These are phyloP conservation scores for Oceanodroma leucorhoa DNA, from an alignment of 2,797 vertebrate species.

Conservation along the genomic window DNA sequence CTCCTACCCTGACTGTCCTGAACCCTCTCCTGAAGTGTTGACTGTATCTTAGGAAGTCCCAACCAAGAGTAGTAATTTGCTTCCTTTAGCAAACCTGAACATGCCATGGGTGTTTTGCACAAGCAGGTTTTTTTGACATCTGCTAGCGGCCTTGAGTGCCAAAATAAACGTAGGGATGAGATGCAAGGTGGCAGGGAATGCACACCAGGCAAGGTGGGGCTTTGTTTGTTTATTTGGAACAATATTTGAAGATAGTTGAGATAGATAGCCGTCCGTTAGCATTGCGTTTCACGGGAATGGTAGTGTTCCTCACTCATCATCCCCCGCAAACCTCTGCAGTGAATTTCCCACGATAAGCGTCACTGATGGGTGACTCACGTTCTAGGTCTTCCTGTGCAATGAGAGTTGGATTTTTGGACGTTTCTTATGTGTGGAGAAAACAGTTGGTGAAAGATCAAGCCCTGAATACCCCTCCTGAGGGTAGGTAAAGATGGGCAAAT, in stretches of 20 bases:
- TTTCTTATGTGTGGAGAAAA: background rate
- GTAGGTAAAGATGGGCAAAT: background rate
- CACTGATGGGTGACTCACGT: background rate
- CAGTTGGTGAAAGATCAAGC: background rate
- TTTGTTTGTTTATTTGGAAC: constrained; percentile 34
- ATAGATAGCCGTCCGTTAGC: background rate
- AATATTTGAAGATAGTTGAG: background rate
- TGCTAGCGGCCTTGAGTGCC: background rate
- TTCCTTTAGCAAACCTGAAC: constrained; percentile 43
- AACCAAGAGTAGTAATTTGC: constrained; percentile 15
- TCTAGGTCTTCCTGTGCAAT: background rate
- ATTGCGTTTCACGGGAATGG: background rate
- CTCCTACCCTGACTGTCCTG: background rate
- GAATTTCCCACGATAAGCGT: background rate
- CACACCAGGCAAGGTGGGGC: constrained; percentile 10
- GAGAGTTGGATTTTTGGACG: background rate
- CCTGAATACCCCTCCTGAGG: background rate
- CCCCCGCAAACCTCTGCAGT: background rate
- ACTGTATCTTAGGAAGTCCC: background rate
- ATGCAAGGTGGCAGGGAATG: constrained; percentile 39
- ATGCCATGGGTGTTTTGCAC: background rate
- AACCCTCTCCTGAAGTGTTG: background rate
- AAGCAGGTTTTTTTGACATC: constrained; percentile 39
- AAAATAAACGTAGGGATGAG: constrained; percentile 39
- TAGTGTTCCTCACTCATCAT: background rate